Base-by-base conservation (phyloP, 2,113 vertebrate genomes). In the Smithornis capensis region DNA sequence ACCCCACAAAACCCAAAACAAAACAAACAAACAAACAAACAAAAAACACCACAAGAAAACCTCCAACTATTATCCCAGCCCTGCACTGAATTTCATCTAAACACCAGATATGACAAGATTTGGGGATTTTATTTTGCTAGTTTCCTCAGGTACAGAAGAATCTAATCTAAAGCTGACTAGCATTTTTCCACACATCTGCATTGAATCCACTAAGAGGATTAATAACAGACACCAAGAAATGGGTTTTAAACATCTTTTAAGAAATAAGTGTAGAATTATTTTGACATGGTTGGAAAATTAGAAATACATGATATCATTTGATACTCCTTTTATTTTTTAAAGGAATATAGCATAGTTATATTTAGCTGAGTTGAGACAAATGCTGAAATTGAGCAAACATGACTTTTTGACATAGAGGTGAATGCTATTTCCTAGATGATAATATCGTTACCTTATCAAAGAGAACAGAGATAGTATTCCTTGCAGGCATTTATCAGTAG, bases 191-290 rank as follows among this genome's bases (percentile, higher is more conserved):
- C 67, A 45, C 11, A 45, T 75, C 47, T 93, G 35, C 52, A 67
- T 35, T 49, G 68, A 89, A n/a, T 77, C 40, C 50, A 52, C 40
- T 93, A 93, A 94, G 77, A 82, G 77, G 60, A 93, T 91, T 91
- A 93, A 78, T 27, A 87, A 17, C 28, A 77, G 31, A 57, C 49
- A 87, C 25, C 31, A 77, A 78, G 67, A 89, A 92, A 78, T 16
- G 70, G 33, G 55, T 50, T 92, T 90, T 71, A 47, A 78, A 82
- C 10, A 33, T 28, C 40, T 80, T 70, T 50, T 67, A 52, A 94
- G 69, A 87, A 91, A 65, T 17, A 87, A 18, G 16, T 73, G 62
- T 37, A 65, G 55, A 84, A 82, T 81, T 81, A 81, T 75, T 87
- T 80, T 93, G 47, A 70, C 60, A 84, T 42, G 22, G 55, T 57